Evolutionary conservation across 53 echinoderm and acorn worm genomes (phyloP), one percentile per base, ranked within the genome.

Genomic region (Zoroaster sp.): DNA sequence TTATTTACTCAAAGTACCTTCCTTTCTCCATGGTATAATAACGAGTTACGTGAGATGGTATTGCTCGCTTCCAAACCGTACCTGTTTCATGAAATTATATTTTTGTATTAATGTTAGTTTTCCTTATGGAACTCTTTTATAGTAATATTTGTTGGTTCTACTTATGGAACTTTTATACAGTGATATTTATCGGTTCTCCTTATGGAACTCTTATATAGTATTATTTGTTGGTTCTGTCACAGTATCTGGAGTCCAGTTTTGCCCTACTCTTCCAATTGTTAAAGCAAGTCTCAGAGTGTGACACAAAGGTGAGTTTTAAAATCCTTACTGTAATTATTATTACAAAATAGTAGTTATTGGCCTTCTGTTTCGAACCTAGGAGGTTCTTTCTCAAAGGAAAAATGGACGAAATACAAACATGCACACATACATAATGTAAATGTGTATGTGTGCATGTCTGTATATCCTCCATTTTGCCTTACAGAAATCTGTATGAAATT

Each of bases 221-320:
- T 5, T 70, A 34, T 4, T 69, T 54, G 36, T 49, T 55, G 3
- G 49, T 73, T 37, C 74, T 23, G 32, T 65, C 47, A n/a, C 89
- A 95, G 98, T 99, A 91, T 71, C 67, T 99, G 83, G 99, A 99
- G 75, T 93, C 99, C 45, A 96, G 96, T 70, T 96, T 99, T 51
- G 90, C 94, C 13, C 87, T 94, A 25, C 81, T 99, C 32, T 99
- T 99, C 76, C 91, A 94, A 52, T 93, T 99, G 13, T 85, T 99
- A 6, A 94, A 99, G 43, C 96, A 99, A 88, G 99, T 99, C 52
- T 96, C 96, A 4, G 99, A 98, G 87, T 99, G 99, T 83, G 99
- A 99, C 74, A 93, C 99, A 77, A 99, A 99, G 96, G 99, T 99
- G 3, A 20, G 37, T 36, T 10, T 13, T 13, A 38, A 38, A 30